A percentile compares a stretch with the other conserved stretches of the same genome.
Conservation (phyloP, 2,888 invertebrate species). For the Drosophila ustulata region DNA sequence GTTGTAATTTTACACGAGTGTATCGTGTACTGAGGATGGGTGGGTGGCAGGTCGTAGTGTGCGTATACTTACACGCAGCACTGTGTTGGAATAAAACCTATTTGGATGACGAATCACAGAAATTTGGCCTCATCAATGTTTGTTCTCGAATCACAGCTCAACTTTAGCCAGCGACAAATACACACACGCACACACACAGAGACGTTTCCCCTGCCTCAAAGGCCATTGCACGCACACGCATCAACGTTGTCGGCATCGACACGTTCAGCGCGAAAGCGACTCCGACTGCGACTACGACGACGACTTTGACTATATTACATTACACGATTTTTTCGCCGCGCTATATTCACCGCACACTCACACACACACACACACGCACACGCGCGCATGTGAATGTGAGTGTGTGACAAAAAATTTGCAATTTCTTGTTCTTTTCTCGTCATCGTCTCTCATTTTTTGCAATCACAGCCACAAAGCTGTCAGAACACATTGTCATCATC, state of each 20-base stretch:
- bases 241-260: conserved; percentile 36
- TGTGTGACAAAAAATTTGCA: conserved; percentile 62
- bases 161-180: conserved; percentile 13
- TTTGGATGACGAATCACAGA: conserved; percentile 80
- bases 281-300: conserved; percentile 10
- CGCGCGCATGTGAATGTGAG: conserved; percentile 8
- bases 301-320: conserved; percentile 74
- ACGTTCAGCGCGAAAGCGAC: conserved; percentile 41
- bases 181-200: conserved; percentile 2
- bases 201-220: neutral
- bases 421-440: conserved; percentile 74
- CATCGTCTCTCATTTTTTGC: conserved; percentile 80
- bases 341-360: conserved; percentile 4
- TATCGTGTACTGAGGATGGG: conserved; percentile 17
- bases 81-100: conserved; percentile 64
- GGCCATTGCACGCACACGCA: conserved; percentile 19
- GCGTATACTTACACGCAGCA: conserved; percentile 20
- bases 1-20: conserved; percentile 59
- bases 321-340: conserved; percentile 53
- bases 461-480: conserved; percentile 78
- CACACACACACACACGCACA: neutral
- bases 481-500: conserved; percentile 80
- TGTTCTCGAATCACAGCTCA: conserved; percentile 59
- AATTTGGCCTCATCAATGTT: conserved; percentile 82
- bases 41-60: conserved; percentile 19